Conservation (phyloP, 2,888 invertebrate genomes). For the Dendrolimus pini region DNA sequence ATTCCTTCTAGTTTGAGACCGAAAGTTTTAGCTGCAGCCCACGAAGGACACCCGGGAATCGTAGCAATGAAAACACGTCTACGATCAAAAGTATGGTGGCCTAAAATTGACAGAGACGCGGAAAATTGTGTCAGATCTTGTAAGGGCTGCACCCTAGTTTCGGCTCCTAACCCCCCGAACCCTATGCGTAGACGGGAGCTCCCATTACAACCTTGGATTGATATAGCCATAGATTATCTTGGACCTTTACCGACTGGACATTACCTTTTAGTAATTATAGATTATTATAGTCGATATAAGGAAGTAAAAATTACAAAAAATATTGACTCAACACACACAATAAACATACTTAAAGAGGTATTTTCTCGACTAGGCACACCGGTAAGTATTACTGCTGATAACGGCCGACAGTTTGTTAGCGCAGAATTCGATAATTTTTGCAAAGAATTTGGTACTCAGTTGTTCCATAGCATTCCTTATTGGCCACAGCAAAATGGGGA, state of each 20-base stretch:
- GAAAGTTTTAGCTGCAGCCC: conserved; percentile 16
- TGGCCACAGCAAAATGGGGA: no score
- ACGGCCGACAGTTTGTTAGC: conserved; percentile 17
- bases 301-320: conserved; percentile 12
- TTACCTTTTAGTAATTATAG: conserved; percentile 14
- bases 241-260: conserved; percentile 16
- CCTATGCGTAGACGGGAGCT: conserved; percentile 11
- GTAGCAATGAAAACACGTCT: conserved; percentile 32
- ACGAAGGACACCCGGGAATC: conserved; percentile 35
- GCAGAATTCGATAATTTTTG: conserved; percentile 11
- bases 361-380: conserved; percentile 15
- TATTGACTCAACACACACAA: conserved; percentile 10
- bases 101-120: conserved; percentile 26
- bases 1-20: conserved; percentile 12
- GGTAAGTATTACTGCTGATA: conserved; percentile 7
- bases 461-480: no score
- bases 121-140: conserved; percentile 12
- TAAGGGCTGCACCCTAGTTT: conserved; percentile 16
- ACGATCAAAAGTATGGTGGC: conserved; percentile 40
- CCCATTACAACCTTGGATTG: conserved; percentile 13
- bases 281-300: conserved; percentile 18
- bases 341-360: conserved; percentile 13
- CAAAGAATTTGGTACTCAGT: no score
- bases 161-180: conserved; percentile 12
- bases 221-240: conserved; percentile 16